Base-by-base conservation (phyloP, 2,113 vertebrate genomes). In the Sinosuthora webbiana region DNA sequence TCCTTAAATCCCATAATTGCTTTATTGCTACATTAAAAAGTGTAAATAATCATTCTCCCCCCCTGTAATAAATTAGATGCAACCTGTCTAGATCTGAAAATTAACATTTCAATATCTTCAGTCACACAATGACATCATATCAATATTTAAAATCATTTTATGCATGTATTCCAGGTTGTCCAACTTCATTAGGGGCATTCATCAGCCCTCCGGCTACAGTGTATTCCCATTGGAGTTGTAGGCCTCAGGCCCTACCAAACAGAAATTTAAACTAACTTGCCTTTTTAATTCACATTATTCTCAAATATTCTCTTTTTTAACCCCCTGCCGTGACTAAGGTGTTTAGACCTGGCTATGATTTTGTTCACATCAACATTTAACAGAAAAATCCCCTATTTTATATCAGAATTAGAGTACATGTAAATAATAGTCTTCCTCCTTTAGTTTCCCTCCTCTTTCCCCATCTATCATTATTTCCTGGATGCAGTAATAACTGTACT, bases 111-210 rank as follows among this genome's bases (percentile, higher is more conserved):
- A 99, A 98, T 99, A 98, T 99, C 98, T 99, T 98, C 98, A 98
- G 98, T 98, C 98, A 97, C 97, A 97, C 98, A 98, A 98, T 99
- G 98, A 98, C 98, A 99, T 98, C 96, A 97, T 98, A 99, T 99
- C 99, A 99, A 99, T 99, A 99, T 99, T 99, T 99, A 99, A 99
- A 98, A 98, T 97, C 98, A 98, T 99, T 99, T 99, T 99, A 99
- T 99, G 99, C 99, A 99, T 99, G 98, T 99, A 99, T 99, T 99
- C 99, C 98, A 98, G 98, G 98, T 98, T 99, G 99, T 99, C 99
- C 99, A 99, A 99, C 99, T 99, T 99, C 99, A 99, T 99, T 99
- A 99, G 98, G 98, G 98, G 98, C 98, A 98, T 99, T 99, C 98
- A 98, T 99, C 99, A 99, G 98, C 98, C 98, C 98, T 98, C 97